Evolutionary conservation across 1,140 invertebrate genomes (phyloP).

Genomic region (Drosophila pruinosa): DNA sequence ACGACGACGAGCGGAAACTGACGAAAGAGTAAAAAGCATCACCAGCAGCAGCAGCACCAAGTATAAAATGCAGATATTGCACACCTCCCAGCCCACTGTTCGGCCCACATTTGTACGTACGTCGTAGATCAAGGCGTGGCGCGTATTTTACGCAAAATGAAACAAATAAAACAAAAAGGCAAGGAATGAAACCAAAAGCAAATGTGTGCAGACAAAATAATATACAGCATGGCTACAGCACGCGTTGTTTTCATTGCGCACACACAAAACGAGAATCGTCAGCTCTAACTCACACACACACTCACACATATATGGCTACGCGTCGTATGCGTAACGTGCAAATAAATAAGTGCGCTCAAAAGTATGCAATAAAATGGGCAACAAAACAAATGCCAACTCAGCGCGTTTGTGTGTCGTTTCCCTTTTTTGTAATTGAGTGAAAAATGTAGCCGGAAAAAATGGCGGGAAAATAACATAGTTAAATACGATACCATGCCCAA

Average conservation of each 20-base stretch:
- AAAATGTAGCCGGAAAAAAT: too few species aligned
- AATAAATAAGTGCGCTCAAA: slow-evolving; percentile 61
- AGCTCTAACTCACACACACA: slow-evolving; percentile 14
- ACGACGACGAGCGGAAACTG: slow-evolving; percentile 54
- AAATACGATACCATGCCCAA: not conserved
- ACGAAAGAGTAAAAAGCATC: slow-evolving; percentile 53
- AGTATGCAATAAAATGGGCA: slow-evolving; percentile 45
- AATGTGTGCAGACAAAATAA: slow-evolving; percentile 51
- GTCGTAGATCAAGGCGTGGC: slow-evolving; percentile 36
- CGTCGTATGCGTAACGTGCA: slow-evolving; percentile 57
- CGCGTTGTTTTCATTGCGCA: slow-evolving; percentile 13
- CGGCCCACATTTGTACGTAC: not conserved
- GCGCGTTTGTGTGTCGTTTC: not conserved
- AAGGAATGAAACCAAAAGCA: slow-evolving; percentile 18
- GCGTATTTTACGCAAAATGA: slow-evolving; percentile 69
- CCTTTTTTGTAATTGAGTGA: not conserved
- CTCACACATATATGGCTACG: slow-evolving; percentile 28
- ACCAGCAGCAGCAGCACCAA: not conserved
- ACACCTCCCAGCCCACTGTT: not conserved
- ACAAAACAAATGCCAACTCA: not conserved
- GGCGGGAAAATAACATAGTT: not conserved
- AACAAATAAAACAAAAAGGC: slow-evolving; percentile 45
- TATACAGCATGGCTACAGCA: slow-evolving; percentile 34
- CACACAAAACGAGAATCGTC: slow-evolving; percentile 7
- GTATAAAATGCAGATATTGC: slow-evolving; percentile 78